These are phyloP conservation scores for Euura lappo DNA, from an alignment of 1,140 invertebrate species.

Conservation along the genomic window DNA sequence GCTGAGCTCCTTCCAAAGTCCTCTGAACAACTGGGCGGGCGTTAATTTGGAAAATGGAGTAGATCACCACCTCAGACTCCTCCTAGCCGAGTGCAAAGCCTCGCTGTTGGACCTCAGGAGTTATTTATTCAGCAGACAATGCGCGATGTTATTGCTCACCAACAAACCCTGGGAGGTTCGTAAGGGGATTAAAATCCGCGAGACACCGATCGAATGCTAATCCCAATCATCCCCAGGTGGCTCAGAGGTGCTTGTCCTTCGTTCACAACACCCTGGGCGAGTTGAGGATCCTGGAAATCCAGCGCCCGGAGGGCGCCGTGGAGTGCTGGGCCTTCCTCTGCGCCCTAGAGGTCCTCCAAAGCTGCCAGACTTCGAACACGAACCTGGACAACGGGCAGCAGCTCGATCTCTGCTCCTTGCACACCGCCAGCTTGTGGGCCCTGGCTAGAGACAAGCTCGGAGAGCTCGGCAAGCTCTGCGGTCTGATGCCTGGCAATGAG, in stretches of 20 bases:
- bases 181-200: slow-evolving; percentile 29
- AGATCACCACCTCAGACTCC: slow-evolving; percentile 71
- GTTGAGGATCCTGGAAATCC: slow-evolving; percentile 78
- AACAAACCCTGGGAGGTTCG: slow-evolving; percentile 82
- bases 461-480: slow-evolving; percentile 87
- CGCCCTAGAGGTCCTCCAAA: slow-evolving; percentile 85
- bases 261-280: slow-evolving; percentile 87
- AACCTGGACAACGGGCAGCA: slow-evolving; percentile 73
- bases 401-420: slow-evolving; percentile 75
- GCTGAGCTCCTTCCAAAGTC: slow-evolving; percentile 77
- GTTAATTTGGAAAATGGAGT: slow-evolving; percentile 74
- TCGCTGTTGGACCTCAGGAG: slow-evolving; percentile 90
- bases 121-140: slow-evolving; percentile 94
- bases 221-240: slow-evolving; percentile 66
- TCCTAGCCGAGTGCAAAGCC: slow-evolving; percentile 73
- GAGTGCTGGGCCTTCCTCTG: slow-evolving; percentile 94
- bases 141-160: slow-evolving; percentile 80
- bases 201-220: background rate
- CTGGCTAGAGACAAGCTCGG: slow-evolving; percentile 92
- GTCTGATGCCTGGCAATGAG: slow-evolving; percentile 85
- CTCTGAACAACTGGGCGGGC: slow-evolving; percentile 83
- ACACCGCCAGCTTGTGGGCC: slow-evolving; percentile 90
- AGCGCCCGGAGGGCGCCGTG: slow-evolving; percentile 79
- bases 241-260: slow-evolving; percentile 83
- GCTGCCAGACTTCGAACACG: slow-evolving; percentile 70